These are phyloP conservation scores for Vesta saturnalis DNA, from an alignment of 2,888 invertebrate species.

Conservation along the genomic window DNA sequence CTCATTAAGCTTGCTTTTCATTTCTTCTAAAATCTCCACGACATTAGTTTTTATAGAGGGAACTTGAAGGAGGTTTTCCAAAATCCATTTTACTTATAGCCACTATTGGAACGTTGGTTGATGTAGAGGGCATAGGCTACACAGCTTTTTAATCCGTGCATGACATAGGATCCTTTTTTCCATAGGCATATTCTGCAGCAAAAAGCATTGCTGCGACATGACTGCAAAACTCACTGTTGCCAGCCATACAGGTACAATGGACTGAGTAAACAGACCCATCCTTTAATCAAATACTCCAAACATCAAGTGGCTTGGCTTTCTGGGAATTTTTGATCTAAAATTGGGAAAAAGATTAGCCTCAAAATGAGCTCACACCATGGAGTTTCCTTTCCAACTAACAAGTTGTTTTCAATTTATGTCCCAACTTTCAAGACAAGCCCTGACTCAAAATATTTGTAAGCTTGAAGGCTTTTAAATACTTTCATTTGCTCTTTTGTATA, in stretches of 20 bases:
- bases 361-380: too few relatives aligned
- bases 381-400: neutral
- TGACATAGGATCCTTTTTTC: neutral
- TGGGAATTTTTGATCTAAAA: neutral
- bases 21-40: neutral
- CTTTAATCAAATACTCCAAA: neutral
- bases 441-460: constrained; percentile 5
- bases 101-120: constrained; percentile 7
- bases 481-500: constrained; percentile 12
- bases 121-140: constrained; percentile 19
- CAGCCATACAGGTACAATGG: constrained; percentile 42
- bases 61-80: neutral
- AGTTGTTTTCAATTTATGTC: neutral
- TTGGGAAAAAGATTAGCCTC: too few relatives aligned
- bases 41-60: neutral
- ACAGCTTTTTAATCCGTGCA: constrained; percentile 22
- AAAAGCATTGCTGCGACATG: constrained; percentile 34
- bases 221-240: constrained; percentile 37
- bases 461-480: neutral
- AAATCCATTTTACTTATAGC: neutral
- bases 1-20: constrained; percentile 22
- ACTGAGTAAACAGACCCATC: constrained; percentile 33
- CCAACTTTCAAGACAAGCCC: neutral
- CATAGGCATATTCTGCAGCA: constrained; percentile 19
- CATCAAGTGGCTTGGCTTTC: neutral